Evolutionary conservation across 2,797 vertebrate genomes (phyloP).

Genomic region (Oryzias dopingdopingensis): DNA sequence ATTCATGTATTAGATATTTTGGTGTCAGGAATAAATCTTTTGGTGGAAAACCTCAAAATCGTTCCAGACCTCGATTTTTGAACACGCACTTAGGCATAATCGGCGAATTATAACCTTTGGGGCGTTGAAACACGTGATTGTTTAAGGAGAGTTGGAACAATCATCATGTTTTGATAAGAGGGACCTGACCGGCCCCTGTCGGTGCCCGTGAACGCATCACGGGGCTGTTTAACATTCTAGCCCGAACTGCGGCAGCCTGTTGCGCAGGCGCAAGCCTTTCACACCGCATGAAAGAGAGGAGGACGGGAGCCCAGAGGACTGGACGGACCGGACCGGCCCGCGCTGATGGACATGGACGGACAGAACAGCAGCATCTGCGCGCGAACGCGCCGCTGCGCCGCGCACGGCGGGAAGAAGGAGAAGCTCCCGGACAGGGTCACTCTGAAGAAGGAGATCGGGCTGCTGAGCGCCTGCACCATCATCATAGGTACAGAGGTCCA

Average conservation of each 20-base stretch:
- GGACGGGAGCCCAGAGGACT: constrained; percentile 38
- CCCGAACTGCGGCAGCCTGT: constrained; percentile 69
- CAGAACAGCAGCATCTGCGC: constrained; percentile 63
- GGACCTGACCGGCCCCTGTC: constrained; percentile 8
- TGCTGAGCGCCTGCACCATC: constrained; percentile 94
- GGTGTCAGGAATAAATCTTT: no score
- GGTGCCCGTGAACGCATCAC: constrained; percentile 57
- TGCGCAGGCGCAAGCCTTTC: constrained; percentile 80
- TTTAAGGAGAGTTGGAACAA: neutral
- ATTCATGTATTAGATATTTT: no score
- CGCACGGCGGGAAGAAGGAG: constrained; percentile 36
- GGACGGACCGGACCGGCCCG: constrained; percentile 51
- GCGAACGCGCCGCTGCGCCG: constrained; percentile 30
- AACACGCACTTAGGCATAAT: no score
- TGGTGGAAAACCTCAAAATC: no score
- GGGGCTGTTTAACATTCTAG: constrained; percentile 79
- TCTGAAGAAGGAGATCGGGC: constrained; percentile 94
- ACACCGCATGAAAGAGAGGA: constrained; percentile 68
- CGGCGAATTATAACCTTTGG: no score
- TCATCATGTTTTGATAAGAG: no score
- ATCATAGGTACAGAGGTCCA: constrained; percentile 86
- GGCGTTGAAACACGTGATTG: no score
- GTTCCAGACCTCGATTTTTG: no score
- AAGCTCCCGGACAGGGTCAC: constrained; percentile 80
- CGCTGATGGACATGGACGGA: constrained; percentile 83